Conservation (phyloP, 2,888 invertebrate genomes). For the Atherix ibis region DNA sequence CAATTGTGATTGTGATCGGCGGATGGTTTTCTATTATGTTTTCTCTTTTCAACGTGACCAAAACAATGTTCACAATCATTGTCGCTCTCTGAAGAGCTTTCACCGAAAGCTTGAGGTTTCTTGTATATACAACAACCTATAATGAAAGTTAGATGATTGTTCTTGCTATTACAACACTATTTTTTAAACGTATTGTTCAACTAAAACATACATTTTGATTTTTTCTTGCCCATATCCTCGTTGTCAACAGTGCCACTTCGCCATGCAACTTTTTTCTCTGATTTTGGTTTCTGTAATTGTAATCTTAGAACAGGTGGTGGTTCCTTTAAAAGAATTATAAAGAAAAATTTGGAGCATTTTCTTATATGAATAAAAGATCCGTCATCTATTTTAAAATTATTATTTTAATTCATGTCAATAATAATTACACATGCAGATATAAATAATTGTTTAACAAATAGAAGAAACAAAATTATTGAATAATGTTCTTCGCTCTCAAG, state of each 20-base stretch:
- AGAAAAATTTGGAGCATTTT: too few species aligned
- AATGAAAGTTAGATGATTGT: too few species aligned
- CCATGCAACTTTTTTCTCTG: constrained; percentile 74
- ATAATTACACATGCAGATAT: too few species aligned
- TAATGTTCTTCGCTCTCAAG: constrained; percentile 19
- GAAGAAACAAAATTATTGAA: constrained; percentile 22
- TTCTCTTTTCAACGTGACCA: constrained; percentile 58
- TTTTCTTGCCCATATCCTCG: constrained; percentile 87
- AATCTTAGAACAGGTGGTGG: constrained; percentile 44
- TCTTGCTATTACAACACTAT: too few species aligned
- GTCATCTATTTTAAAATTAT: too few species aligned
- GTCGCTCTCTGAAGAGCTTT: constrained; percentile 71
- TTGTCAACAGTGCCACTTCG: constrained; percentile 84
- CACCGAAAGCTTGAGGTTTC: constrained; percentile 76
- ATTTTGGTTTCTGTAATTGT: constrained; percentile 50
- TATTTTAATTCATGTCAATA: too few species aligned
- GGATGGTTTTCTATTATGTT: too few species aligned
- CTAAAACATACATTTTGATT: constrained; percentile 78
- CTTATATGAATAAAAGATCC: too few species aligned
- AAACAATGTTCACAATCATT: constrained; percentile 79
- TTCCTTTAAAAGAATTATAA: too few species aligned
- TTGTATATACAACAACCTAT: constrained; percentile 88
- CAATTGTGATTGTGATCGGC: too few species aligned
- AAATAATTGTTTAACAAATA: too few species aligned
- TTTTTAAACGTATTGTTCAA: too few species aligned